Evolutionary conservation across 1,140 invertebrate genomes (phyloP).

Genomic region (Drosophila athabasca): DNA sequence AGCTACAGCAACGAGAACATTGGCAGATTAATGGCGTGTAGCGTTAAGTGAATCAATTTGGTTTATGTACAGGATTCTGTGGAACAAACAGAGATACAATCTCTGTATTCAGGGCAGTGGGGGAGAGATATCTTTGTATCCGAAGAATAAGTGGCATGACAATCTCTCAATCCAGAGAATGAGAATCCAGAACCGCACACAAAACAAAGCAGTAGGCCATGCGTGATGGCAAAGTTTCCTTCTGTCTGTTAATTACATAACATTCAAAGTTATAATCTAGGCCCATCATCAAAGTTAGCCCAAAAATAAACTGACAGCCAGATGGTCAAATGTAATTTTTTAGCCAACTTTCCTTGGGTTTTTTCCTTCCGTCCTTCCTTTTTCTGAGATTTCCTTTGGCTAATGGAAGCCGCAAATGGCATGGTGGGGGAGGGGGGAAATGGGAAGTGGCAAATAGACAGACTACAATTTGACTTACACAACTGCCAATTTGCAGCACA

Average conservation of each 20-base stretch:
- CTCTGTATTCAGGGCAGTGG: background rate
- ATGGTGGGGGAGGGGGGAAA: conserved; percentile 1
- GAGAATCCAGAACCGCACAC: no score
- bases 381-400: conserved; percentile 44
- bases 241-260: conserved; percentile 68
- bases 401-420: conserved; percentile 47
- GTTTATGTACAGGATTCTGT: conserved; percentile 22
- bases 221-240: conserved; percentile 48
- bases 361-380: background rate
- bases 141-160: no score
- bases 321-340: conserved; percentile 49
- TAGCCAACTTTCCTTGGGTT: conserved; percentile 23
- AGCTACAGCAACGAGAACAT: conserved; percentile 16
- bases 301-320: conserved; percentile 57
- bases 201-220: conserved; percentile 47
- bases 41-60: conserved; percentile 67
- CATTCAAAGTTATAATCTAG: conserved; percentile 66
- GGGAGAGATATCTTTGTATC: no score
- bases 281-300: conserved; percentile 47
- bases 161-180: no score
- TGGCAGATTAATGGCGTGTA: conserved; percentile 65
- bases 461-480: conserved; percentile 63
- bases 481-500: conserved; percentile 66
- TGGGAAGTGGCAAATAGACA: conserved; percentile 26
- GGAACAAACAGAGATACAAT: conserved; percentile 35